Conservation (phyloP, 2,113 vertebrate species). For the Leucopternis melanops region DNA sequence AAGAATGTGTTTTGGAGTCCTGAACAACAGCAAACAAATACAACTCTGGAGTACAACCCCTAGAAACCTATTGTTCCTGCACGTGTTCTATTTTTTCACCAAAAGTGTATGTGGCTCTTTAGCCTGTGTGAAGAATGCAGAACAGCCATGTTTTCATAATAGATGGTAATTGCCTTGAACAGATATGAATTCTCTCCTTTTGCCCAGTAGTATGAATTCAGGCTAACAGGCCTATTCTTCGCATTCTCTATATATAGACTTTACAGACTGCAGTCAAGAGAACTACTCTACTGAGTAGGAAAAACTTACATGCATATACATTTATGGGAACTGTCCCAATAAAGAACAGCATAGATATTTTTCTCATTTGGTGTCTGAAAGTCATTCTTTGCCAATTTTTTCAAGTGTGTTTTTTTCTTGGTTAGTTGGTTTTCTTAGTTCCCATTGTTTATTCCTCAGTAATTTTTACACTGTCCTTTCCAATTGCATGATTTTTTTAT, state of each 20-base stretch:
- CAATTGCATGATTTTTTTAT: neutral
- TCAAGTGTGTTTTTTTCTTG: neutral
- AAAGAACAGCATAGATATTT: neutral
- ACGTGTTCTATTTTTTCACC: neutral
- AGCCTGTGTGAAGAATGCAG: neutral
- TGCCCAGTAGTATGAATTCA: neutral
- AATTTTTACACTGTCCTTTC: neutral
- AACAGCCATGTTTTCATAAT: neutral
- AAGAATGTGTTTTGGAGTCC: neutral
- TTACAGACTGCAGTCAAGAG: neutral
- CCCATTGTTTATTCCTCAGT: neutral
- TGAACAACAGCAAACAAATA: neutral
- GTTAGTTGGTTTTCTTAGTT: neutral
- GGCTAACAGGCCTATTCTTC: neutral
- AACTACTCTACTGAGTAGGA: neutral
- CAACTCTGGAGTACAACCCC: neutral
- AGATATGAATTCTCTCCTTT: neutral
- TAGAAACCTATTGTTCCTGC: neutral
- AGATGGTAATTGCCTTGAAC: neutral
- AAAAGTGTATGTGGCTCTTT: neutral
- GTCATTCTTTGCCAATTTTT: neutral
- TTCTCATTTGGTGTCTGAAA: neutral
- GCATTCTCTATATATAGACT: neutral
- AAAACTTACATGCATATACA: neutral
- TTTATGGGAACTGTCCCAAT: neutral